Evolutionary conservation across 2,797 vertebrate genomes (phyloP), one percentile per base, ranked within the genome.

Genomic region (Microctenopoma steveboyesi): DNA sequence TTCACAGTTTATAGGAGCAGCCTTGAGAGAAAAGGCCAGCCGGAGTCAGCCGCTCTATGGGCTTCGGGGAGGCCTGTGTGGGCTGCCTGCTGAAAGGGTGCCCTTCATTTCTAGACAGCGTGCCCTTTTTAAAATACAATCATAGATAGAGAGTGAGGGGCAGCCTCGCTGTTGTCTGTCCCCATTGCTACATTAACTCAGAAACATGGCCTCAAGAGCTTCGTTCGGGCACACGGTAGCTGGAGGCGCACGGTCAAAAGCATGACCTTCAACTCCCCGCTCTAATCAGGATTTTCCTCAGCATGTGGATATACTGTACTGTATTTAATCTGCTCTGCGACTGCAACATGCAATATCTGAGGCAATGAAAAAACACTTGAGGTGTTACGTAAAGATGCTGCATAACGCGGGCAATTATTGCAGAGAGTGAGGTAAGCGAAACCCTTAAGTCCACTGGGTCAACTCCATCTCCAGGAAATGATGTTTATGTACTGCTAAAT

Each of bases 71-170:
- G 80, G 62, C 68, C 63, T 45, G 74, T 25, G 76, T 51, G 60
- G 67, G 75, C 74, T n/a, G 61, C 53, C 43, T 6, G 72, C 74
- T 82, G 72, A 83, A 82, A 83, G 69, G 72, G 64, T 79, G 87
- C 82, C 87, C 88, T 91, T 89, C 87, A 90, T 74, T 86, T 81
- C 72, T 64, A 77, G 71, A 85, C 82, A 80, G 78, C 56, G 11
- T 86, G 88, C 83, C 86, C 86, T 91, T 90, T 90, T 84, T 78
- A 85, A 90, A 90, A 89, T 79, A 86, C 79, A 79, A 81, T 87
- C 77, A 81, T 43, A 75, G 69, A 73, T 49, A 72, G 58, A 56
- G 63, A 45, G 60, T 81, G 85, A 87, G 75, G 72, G 82, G 81
- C 84, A 85, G 82, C 63, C 60, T 49, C 14, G 27, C 62, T 39